Evolutionary conservation across 2,888 invertebrate species (phyloP).

Genomic region (Drosophila crucigera): DNA sequence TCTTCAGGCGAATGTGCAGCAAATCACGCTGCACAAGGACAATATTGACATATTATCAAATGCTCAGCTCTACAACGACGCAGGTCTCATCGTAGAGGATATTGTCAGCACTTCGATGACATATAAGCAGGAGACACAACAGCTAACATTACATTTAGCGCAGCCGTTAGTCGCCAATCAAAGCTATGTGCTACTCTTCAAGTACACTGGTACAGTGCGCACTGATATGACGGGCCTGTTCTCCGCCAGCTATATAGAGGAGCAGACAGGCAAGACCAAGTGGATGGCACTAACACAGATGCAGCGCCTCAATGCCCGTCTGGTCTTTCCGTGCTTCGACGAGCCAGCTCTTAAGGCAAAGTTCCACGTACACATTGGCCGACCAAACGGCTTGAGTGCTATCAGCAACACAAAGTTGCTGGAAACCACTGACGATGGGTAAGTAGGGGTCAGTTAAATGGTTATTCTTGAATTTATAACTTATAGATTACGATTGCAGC

Average conservation of each 20-base stretch:
- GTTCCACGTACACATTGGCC: conserved; percentile 88
- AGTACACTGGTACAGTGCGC: conserved; percentile 86
- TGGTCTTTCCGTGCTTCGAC: conserved; percentile 91
- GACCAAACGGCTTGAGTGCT: conserved; percentile 83
- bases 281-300: conserved; percentile 88
- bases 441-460: conserved; percentile 1
- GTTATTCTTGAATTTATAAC: not conserved
- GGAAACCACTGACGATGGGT: conserved; percentile 58
- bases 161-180: conserved; percentile 76
- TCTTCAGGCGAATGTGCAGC: conserved; percentile 81
- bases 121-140: conserved; percentile 81
- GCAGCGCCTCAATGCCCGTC: conserved; percentile 88
- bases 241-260: conserved; percentile 70
- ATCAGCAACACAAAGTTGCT: conserved; percentile 79
- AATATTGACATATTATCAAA: conserved; percentile 52
- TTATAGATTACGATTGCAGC: conserved; percentile 38
- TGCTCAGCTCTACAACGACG: conserved; percentile 43
- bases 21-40: conserved; percentile 86
- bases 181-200: conserved; percentile 85
- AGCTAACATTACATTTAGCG: conserved; percentile 85
- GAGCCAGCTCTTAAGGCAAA: conserved; percentile 89
- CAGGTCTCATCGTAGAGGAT: conserved; percentile 26
- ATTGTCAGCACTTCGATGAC: conserved; percentile 37
- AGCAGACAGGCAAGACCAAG: conserved; percentile 49
- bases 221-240: conserved; percentile 79